Evolutionary conservation across 2,888 invertebrate species (phyloP).

Genomic region (Ormyrus labotus): DNA sequence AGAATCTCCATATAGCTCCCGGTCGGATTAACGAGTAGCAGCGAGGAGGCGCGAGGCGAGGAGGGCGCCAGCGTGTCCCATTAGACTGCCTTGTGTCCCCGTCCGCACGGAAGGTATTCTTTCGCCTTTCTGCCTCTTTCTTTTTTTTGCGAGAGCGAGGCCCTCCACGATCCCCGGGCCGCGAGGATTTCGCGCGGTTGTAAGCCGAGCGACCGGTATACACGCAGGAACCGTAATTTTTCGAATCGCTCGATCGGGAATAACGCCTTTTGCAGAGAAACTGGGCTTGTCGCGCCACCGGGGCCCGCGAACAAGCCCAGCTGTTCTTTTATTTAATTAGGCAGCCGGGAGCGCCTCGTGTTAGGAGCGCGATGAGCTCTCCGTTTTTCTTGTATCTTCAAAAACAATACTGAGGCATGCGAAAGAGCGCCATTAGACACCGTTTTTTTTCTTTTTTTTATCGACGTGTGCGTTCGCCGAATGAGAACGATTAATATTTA

Average conservation of each 20-base stretch:
- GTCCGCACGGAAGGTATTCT: too few relatives aligned
- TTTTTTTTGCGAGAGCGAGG: neutral
- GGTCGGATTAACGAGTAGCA: conserved; percentile 30
- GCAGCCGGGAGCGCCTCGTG: too few relatives aligned
- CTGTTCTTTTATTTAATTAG: too few relatives aligned
- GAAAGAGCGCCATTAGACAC: too few relatives aligned
- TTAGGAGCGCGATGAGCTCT: too few relatives aligned
- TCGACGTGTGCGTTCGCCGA: too few relatives aligned
- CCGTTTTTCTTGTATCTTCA: too few relatives aligned
- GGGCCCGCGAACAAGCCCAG: too few relatives aligned
- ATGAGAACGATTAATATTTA: too few relatives aligned
- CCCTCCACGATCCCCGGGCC: neutral
- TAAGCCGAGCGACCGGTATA: neutral
- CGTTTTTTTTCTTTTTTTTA: too few relatives aligned
- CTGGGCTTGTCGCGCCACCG: conserved; percentile 3
- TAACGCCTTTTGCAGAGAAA: conserved; percentile 19
- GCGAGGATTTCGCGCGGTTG: neutral
- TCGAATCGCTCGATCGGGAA: neutral
- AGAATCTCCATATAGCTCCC: conserved; percentile 12
- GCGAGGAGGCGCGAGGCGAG: neutral
- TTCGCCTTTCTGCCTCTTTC: neutral
- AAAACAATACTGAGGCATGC: too few relatives aligned
- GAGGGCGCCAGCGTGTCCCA: conserved; percentile 14
- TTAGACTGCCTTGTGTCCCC: too few relatives aligned
- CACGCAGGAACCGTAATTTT: conserved; percentile 33